Evolutionary conservation across 2,113 vertebrate species (phyloP).

Genomic region (Tretioscincus oriximinensis): DNA sequence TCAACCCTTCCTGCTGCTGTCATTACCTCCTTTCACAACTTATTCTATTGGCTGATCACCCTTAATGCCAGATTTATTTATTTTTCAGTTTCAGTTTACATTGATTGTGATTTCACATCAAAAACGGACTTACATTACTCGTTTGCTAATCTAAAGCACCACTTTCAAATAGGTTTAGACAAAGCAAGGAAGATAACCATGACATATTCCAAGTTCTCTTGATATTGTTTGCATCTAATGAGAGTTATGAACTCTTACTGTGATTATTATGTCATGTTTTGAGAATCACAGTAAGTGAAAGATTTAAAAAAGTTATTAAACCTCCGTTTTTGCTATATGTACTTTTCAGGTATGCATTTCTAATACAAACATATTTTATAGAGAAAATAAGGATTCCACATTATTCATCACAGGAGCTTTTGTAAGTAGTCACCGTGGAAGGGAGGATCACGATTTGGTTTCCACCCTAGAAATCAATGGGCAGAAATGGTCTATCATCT

Average conservation of each 20-base stretch:
- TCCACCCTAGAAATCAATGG: too few species aligned
- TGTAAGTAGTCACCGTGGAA: too few species aligned
- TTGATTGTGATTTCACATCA: background rate
- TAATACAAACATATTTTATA: background rate
- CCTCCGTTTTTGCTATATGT: background rate
- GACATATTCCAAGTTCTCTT: background rate
- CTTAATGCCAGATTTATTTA: too few species aligned
- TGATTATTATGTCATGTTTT: background rate
- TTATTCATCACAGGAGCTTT: background rate
- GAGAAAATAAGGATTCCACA: background rate
- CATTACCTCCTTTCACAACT: background rate
- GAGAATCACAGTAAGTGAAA: background rate
- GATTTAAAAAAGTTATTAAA: background rate
- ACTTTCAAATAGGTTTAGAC: background rate
- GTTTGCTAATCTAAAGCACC: background rate
- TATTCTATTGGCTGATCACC: too few species aligned
- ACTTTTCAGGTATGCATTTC: background rate
- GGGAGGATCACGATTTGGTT: too few species aligned
- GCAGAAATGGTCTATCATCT: too few species aligned
- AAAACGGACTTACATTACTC: background rate
- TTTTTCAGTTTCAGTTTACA: background rate
- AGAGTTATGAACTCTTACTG: background rate
- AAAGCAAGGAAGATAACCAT: background rate
- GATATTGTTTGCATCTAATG: background rate
- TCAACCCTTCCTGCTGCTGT: background rate